Evolutionary conservation across 2,797 vertebrate genomes (phyloP).

Genomic region (Psittacula echo): DNA sequence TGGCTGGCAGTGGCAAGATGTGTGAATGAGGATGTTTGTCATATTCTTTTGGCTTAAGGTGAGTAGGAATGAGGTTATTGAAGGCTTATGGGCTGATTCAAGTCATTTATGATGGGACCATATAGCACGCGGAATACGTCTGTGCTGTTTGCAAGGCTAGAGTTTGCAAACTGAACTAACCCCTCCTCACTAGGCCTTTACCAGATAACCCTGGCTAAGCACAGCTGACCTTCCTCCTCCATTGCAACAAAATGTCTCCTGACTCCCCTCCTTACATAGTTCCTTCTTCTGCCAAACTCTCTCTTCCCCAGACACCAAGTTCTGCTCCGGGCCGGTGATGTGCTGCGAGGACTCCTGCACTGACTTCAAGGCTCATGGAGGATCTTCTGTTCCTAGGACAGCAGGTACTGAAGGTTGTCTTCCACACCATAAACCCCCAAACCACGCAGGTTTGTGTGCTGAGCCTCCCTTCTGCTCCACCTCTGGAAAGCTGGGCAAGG

Average conservation of each 20-base stretch:
- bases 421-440: not conserved
- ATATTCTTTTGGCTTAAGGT: not conserved
- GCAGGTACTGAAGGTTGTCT: conserved; percentile 45
- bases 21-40: not conserved
- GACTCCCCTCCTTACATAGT: rapidly evolving
- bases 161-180: not conserved
- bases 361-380: conserved; percentile 63
- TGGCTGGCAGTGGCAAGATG: not conserved
- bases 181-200: not conserved
- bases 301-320: conserved; percentile 24
- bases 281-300: conserved; percentile 22
- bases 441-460: rapidly evolving
- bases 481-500: not conserved
- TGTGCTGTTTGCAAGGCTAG: not conserved
- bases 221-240: not conserved
- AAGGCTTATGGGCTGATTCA: not conserved
- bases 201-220: not conserved
- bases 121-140: not conserved
- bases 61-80: not conserved
- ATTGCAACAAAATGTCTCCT: not conserved
- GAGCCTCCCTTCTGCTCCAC: not conserved
- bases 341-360: conserved; percentile 1
- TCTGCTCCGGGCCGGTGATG: conserved; percentile 15
- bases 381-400: conserved; percentile 54
- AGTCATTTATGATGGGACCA: not conserved